Percentiles rank a stretch among this genome's conserved stretches.
phyloP scores from a whole-genome alignment of 1,140 invertebrate genomes.

The Ceratosolen solmsi region DNA sequence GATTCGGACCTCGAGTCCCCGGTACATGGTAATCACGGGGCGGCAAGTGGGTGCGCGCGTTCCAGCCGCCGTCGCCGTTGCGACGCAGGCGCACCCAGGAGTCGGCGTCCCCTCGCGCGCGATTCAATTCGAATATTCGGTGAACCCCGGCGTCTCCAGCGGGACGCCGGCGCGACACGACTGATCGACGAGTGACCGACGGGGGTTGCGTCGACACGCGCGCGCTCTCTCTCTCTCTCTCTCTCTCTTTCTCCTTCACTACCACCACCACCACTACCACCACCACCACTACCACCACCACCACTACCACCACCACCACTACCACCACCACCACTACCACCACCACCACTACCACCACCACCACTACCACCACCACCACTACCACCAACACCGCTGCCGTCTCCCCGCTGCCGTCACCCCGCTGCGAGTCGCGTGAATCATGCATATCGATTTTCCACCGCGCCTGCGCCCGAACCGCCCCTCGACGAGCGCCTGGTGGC shows the following conservation, averaged over 20 bases:
- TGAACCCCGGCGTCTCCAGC: constrained; percentile 14
- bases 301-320: constrained; percentile 39
- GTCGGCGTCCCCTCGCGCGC: constrained; percentile 27
- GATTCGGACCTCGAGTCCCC: no score
- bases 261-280: constrained; percentile 11
- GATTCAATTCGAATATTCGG: background rate
- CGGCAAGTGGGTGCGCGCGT: background rate
- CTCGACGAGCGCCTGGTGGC: background rate
- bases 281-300: constrained; percentile 45
- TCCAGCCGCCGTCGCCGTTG: no score
- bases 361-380: background rate
- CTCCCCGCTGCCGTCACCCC: background rate
- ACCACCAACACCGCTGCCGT: background rate
- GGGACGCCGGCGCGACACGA: constrained; percentile 64
- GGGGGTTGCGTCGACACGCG: constrained; percentile 63
- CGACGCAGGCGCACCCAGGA: no score
- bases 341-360: background rate
- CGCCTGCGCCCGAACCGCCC: background rate
- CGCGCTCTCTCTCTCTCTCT: constrained; percentile 51
- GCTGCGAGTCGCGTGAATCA: constrained; percentile 69
- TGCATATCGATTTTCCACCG: constrained; percentile 72
- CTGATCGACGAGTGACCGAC: constrained; percentile 73
- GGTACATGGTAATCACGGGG: no score
- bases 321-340: background rate
- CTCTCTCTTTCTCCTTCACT: constrained; percentile 48